phyloP scores from a whole-genome alignment of 2,888 invertebrate genomes.

The Bibio marci region DNA sequence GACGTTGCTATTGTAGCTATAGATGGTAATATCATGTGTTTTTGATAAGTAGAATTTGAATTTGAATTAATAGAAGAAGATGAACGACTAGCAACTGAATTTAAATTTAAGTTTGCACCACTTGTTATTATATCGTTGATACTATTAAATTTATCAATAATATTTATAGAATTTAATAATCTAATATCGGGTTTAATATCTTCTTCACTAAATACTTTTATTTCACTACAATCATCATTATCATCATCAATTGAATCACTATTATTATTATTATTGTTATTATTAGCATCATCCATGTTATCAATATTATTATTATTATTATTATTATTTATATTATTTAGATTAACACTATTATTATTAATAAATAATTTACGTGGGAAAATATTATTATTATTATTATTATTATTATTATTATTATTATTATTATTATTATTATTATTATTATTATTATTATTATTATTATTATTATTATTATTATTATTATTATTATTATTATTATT shows the following conservation, averaged over 20 bases:
- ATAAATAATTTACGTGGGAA: constrained; percentile 1
- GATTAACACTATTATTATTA: too few species aligned
- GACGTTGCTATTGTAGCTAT: neutral
- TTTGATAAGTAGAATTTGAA: too few species aligned
- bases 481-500: too few species aligned
- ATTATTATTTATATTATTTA: too few species aligned
- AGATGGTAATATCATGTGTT: too few species aligned
- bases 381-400: constrained; percentile 1
- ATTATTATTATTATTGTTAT: too few species aligned
- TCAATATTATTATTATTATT: too few species aligned
- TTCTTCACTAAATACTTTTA: too few species aligned
- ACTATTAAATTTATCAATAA: neutral
- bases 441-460: neutral
- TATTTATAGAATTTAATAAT: neutral
- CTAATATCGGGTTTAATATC: too few species aligned
- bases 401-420: constrained; percentile 2
- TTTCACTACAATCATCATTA: too few species aligned
- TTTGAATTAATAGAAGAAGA: too few species aligned
- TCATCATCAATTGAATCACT: neutral
- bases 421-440: neutral
- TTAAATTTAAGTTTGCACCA: constrained; percentile 22
- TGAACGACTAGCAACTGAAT: constrained; percentile 20
- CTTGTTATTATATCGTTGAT: constrained; percentile 2
- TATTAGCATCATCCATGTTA: neutral
- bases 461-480: neutral